phyloP scores from a whole-genome alignment of 2,797 vertebrate genomes.

The Myiotriccus ornatus region DNA sequence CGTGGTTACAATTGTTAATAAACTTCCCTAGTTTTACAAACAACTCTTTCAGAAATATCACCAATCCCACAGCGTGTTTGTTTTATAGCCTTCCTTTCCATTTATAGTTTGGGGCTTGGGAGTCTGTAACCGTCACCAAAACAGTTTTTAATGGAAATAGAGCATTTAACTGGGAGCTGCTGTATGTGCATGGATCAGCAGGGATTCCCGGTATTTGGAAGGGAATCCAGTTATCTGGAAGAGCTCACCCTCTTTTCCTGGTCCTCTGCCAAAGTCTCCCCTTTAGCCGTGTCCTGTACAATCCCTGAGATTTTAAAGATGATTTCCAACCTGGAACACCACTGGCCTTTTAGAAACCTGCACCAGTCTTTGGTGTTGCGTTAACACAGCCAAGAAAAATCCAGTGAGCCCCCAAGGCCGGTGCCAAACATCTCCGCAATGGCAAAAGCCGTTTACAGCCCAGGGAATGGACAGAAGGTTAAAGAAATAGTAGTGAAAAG shows the following conservation, averaged over 20 bases:
- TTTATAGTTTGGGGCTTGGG: background rate
- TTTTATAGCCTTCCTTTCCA: background rate
- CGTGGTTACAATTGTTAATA: rapidly evolving
- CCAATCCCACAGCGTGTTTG: rapidly evolving
- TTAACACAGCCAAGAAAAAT: background rate
- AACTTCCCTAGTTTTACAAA: background rate
- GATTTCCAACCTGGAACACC: background rate
- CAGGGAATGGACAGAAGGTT: rapidly evolving
- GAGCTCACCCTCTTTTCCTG: background rate
- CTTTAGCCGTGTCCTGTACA: background rate
- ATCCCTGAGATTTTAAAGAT: background rate
- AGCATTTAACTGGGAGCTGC: background rate
- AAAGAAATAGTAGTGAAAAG: background rate
- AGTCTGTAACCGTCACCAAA: background rate
- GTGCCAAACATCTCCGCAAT: background rate
- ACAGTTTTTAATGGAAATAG: background rate
- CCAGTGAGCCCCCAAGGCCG: rapidly evolving
- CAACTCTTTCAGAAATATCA: background rate
- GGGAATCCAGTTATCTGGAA: background rate
- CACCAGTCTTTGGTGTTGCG: background rate
- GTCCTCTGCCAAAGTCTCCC: background rate
- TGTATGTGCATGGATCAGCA: background rate
- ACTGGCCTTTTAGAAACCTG: background rate
- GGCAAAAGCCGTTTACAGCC: background rate
- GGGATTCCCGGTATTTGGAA: background rate